Evolutionary conservation across 2,888 invertebrate species (phyloP).

Genomic region (Drosophila picticornis): DNA sequence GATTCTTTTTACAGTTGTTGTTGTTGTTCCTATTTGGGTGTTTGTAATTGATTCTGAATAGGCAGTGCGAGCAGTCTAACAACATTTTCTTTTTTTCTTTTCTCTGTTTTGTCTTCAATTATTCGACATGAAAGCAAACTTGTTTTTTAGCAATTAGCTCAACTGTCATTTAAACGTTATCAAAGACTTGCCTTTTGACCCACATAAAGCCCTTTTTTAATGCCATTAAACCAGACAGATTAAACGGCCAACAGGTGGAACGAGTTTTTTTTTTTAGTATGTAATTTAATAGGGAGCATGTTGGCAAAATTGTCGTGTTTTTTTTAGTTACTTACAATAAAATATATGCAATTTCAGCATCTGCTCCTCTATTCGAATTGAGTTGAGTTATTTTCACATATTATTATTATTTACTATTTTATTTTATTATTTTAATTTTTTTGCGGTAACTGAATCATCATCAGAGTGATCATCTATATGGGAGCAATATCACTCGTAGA

Average conservation of each 20-base stretch:
- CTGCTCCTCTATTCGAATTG: neutral
- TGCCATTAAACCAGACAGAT: conserved; percentile 17
- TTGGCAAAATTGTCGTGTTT: conserved; percentile 15
- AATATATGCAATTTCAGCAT: conserved; percentile 10
- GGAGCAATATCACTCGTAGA: conserved; percentile 27
- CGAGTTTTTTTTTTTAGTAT: conserved; percentile 37
- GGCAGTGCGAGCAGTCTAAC: conserved; percentile 30
- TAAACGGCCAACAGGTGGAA: conserved; percentile 51
- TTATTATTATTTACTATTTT: neutral
- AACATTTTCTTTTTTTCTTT: conserved; percentile 17
- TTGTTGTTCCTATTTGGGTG: conserved; percentile 35
- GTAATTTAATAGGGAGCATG: conserved; percentile 9
- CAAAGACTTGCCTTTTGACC: conserved; percentile 46
- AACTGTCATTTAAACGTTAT: conserved; percentile 28
- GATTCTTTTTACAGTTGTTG: conserved; percentile 10
- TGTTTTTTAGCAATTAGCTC: conserved; percentile 41
- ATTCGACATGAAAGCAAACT: conserved; percentile 49
- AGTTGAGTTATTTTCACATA: conserved; percentile 5
- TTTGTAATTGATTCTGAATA: conserved; percentile 57
- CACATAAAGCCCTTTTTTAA: conserved; percentile 45
- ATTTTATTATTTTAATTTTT: neutral
- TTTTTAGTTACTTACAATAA: conserved; percentile 23
- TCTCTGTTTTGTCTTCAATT: conserved; percentile 61
- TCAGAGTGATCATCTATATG: conserved; percentile 27
- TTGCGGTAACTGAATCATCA: conserved; percentile 35